Percentiles rank a stretch among this genome's conserved stretches.
Conservation (phyloP, 2,888 invertebrate genomes). For the Sinotaia quadrata region DNA sequence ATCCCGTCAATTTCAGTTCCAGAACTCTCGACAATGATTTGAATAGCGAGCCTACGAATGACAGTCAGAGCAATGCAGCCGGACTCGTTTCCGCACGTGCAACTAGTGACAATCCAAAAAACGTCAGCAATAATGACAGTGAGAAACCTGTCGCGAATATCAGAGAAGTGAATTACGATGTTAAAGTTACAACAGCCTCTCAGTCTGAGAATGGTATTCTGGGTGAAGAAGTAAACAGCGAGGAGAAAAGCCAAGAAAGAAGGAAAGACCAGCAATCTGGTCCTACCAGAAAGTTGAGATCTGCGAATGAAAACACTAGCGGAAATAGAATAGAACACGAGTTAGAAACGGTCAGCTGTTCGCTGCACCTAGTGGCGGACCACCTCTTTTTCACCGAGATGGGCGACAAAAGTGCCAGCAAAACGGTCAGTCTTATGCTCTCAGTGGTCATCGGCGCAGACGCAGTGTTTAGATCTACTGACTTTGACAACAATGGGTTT, state of each 20-base stretch:
- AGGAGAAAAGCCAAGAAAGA: not conserved
- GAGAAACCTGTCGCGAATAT: not conserved
- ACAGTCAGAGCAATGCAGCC: not conserved
- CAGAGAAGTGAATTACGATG: too few species aligned
- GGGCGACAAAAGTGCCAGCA: slow-evolving; percentile 42
- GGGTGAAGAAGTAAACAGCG: not conserved
- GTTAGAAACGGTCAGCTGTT: slow-evolving; percentile 41
- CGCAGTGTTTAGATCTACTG: slow-evolving; percentile 61
- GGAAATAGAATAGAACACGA: not conserved
- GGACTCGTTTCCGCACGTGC: not conserved
- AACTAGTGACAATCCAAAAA: not conserved
- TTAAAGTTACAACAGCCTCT: not conserved
- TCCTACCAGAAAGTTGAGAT: too few species aligned
- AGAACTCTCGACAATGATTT: not conserved
- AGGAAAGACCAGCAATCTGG: not conserved
- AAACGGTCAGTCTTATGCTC: slow-evolving; percentile 56
- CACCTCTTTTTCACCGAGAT: slow-evolving; percentile 57
- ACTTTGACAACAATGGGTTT: slow-evolving; percentile 63
- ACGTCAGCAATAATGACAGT: not conserved
- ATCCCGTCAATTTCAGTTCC: not conserved
- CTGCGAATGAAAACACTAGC: too few species aligned
- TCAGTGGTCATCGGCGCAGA: slow-evolving; percentile 59
- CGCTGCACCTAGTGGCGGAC: slow-evolving; percentile 62
- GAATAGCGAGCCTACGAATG: not conserved
- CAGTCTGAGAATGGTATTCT: not conserved